phyloP scores from a whole-genome alignment of 2,888 invertebrate genomes.

The Palloptera scutellata region DNA sequence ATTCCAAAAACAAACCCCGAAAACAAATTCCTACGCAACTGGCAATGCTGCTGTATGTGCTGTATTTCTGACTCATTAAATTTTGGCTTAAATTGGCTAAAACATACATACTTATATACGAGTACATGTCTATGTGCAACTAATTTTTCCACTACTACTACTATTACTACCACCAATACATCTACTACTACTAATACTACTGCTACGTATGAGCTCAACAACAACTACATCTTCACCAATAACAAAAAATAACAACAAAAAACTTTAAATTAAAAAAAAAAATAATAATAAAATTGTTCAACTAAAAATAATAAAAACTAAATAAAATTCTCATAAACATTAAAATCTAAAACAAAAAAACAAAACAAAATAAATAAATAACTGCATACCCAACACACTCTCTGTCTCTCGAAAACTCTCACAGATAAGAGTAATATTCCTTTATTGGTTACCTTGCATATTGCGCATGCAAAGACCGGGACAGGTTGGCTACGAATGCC shows the following conservation, averaged over 20 bases:
- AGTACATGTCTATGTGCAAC: too few relatives aligned
- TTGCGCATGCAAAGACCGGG: conserved; percentile 89
- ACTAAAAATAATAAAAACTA: too few relatives aligned
- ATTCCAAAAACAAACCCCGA: conserved; percentile 34
- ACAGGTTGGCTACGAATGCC: conserved; percentile 67
- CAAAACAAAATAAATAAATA: conserved; percentile 47
- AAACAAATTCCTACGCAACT: conserved; percentile 21
- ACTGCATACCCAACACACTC: conserved; percentile 55
- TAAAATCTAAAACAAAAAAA: conserved; percentile 23
- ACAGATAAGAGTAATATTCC: conserved; percentile 89
- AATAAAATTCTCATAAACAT: conserved; percentile 25
- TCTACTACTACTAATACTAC: conserved; percentile 21
- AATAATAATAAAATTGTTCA: conserved; percentile 27
- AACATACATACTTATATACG: too few relatives aligned
- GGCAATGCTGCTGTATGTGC: conserved; percentile 1
- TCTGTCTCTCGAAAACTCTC: conserved; percentile 51
- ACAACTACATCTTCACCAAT: conserved; percentile 31
- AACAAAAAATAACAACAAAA: conserved; percentile 29
- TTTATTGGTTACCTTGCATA: conserved; percentile 97
- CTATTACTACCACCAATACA: conserved; percentile 24
- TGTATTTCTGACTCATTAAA: too few relatives aligned
- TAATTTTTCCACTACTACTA: conserved; percentile 26
- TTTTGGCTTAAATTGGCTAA: too few relatives aligned
- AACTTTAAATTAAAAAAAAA: conserved; percentile 28
- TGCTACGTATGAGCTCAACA: neutral